Base-by-base conservation (phyloP, 2,888 invertebrate genomes). In the Ornithoptera alexandrae region DNA sequence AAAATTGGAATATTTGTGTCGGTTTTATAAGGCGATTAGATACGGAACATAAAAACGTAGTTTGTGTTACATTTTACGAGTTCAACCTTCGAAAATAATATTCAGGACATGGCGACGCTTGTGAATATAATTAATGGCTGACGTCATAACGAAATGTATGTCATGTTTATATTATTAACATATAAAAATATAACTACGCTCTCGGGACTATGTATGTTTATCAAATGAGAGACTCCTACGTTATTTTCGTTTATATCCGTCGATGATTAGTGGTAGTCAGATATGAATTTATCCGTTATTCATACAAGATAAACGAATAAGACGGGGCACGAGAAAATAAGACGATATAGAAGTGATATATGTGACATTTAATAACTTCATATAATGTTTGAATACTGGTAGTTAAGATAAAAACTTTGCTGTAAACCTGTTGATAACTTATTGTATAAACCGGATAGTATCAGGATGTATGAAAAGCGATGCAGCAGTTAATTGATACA, bases 51-150 rank as follows among this genome's bases (percentile, higher is more conserved):
- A n/a, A 60, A 68, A 50, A 68, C 53, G 53, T 46, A 46, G 59
- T n/a, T 59, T 36, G 58, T 50, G 20, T 62, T 56, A 70, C 53
- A 60, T 53, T 70, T 70, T 70, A 70, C 70, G 70, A 70, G 63
- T 67, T 60, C 59, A 42, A 63, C 70, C 67, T 67, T 70, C 63
- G 59, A 63, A 70, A 67, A 70, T 70, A 39, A 70, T 70, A 67
- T 70, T 70, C 59, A 46, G 66, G 20, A 59, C 66, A 50, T 58
- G 50, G 62, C 58, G 50, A 42, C 59, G 62, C 39, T 58, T 66
- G 62, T 62, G 62, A 66, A 66, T 67, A 53, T 63, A 63, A 70
- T 70, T 70, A 63, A 67, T 67, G 60, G 24, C 39, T 62, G 46
- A 20, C 58, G 65, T 62, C 30, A 60, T 56, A 61, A 50, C 50